phyloP scores from a whole-genome alignment of 2,797 vertebrate genomes.

The Sebastolobus alascanus region DNA sequence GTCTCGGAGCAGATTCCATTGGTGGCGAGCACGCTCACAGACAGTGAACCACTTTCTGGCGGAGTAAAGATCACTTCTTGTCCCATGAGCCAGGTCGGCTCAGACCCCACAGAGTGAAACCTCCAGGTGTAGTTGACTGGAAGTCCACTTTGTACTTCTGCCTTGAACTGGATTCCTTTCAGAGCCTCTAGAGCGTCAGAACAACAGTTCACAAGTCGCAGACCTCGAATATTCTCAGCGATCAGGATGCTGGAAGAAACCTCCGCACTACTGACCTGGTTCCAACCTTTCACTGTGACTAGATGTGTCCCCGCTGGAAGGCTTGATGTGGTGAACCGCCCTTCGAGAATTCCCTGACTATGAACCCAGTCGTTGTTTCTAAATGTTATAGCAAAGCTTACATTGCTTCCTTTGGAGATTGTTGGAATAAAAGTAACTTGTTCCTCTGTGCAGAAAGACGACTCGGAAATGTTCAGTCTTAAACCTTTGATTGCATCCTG shows the following conservation, averaged over 20 bases:
- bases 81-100: conserved; percentile 60
- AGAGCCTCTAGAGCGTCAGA: conserved; percentile 69
- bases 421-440: conserved; percentile 70
- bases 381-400: conserved; percentile 77
- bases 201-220: conserved; percentile 79
- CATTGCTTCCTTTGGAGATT: conserved; percentile 81
- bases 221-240: conserved; percentile 71
- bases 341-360: conserved; percentile 31
- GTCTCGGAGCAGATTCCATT: conserved; percentile 78
- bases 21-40: conserved; percentile 74
- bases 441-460: conserved; percentile 69
- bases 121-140: conserved; percentile 80
- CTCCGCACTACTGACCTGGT: conserved; percentile 77
- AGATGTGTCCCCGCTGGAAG: conserved; percentile 74
- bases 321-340: conserved; percentile 61
- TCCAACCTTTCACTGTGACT: conserved; percentile 78
- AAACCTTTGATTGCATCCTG: conserved; percentile 81
- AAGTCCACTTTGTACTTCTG: conserved; percentile 61
- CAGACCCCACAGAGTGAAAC: conserved; percentile 72
- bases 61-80: conserved; percentile 79
- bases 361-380: conserved; percentile 55
- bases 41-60: conserved; percentile 73
- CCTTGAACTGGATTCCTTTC: conserved; percentile 71
- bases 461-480: conserved; percentile 65
- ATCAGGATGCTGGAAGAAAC: conserved; percentile 68